Base-by-base conservation (phyloP, 2,113 vertebrate species). In the Panthera leo region DNA sequence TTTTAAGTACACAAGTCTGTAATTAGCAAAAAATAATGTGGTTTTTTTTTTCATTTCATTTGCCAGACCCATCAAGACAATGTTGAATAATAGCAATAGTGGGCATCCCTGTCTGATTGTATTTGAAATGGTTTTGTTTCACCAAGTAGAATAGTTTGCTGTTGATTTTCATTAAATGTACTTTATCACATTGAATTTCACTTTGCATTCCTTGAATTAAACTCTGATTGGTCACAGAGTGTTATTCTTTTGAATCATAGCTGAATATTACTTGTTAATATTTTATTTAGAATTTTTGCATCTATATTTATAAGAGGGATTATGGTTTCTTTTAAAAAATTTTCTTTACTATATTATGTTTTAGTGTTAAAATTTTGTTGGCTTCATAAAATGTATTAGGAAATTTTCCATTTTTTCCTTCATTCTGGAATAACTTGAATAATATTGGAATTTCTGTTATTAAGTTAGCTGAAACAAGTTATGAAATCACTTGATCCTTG, bases 201-300 rank as follows among this genome's bases (percentile, higher is more conserved):
- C 48, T 75, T 94, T 87, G 19, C 4, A 42, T 96, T 94, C 25
- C 45, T 91, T 80, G 31, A 91, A 39, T 91, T 36, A 80, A 82
- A 5, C 73, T 80, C 18, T 94, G 21, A 70, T 27, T 71, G 21
- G 34, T 94, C 67, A 63, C 21, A 70, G 19, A 78, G 39, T 89
- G 39, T 63, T 96, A 53, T 79, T 85, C 25, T 89, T 89, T 90
- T 71, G 11, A 89, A 78, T 90, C 48, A 90, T 96, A 86, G 16
- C 73, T 84, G 48, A 84, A 23, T 84, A 82, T 75, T 68, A 31
- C 12, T 84, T 93, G 25, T 31, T 18, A 91, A 36, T 94, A 85
- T 82, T 86, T 91, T 86, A 18, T 86, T 73, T 86, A 75, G 45
- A 91, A 31, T 53, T 65, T 91, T 86, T 73, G 0, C 27, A 51